These are phyloP conservation scores for Periparus ater DNA, from an alignment of 2,797 vertebrate species.

Conservation along the genomic window DNA sequence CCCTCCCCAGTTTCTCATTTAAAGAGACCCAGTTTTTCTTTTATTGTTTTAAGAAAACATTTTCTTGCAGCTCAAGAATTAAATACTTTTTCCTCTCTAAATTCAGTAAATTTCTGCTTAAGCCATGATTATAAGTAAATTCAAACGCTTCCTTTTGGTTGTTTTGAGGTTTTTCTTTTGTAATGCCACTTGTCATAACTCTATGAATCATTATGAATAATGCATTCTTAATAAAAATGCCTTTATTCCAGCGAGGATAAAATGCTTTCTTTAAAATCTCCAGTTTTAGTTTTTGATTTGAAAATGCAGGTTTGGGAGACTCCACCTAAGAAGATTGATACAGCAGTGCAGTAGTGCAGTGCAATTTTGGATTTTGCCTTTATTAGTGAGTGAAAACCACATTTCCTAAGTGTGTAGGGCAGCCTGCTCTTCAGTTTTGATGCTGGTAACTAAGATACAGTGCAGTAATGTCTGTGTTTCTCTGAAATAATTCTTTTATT, in stretches of 20 bases:
- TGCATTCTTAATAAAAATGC: background rate
- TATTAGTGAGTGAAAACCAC: background rate
- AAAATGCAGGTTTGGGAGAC: background rate
- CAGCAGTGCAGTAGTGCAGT: background rate
- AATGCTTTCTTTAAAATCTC: background rate
- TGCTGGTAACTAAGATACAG: too few species aligned
- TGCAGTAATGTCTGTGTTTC: background rate
- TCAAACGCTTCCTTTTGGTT: background rate
- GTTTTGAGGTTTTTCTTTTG: background rate
- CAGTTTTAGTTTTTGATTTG: background rate
- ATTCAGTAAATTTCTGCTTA: background rate
- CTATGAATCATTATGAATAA: background rate
- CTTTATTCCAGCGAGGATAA: background rate
- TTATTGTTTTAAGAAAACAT: background rate
- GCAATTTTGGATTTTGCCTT: background rate
- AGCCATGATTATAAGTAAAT: background rate
- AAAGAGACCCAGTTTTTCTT: background rate
- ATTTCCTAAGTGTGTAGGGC: background rate
- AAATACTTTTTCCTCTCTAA: background rate
- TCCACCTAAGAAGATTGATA: background rate
- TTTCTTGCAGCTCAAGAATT: background rate
- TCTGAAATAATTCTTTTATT: background rate
- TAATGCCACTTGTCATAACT: background rate
- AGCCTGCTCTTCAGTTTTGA: background rate
- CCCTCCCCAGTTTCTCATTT: background rate